Conservation (phyloP, 1,140 invertebrate genomes). For the Trachymyrmex cornetzi region DNA sequence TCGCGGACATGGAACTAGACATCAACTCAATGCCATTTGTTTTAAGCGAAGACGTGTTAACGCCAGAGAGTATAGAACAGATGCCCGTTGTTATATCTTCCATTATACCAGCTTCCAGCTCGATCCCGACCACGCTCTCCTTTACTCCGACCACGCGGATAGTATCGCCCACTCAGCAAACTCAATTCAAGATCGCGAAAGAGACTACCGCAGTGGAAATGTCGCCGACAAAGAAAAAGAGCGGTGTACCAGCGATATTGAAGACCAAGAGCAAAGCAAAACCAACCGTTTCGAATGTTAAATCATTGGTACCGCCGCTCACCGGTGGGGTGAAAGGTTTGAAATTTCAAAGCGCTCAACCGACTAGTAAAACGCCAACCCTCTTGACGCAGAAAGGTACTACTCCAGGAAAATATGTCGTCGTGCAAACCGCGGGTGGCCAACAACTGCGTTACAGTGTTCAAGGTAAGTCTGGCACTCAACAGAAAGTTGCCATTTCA, state of each 20-base stretch:
- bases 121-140: conserved; percentile 66
- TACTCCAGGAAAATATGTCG: conserved; percentile 88
- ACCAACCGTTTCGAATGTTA: conserved; percentile 84
- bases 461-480: conserved; percentile 76
- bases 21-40: conserved; percentile 92
- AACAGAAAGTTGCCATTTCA: conserved; percentile 78
- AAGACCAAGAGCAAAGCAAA: conserved; percentile 84
- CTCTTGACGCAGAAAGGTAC: conserved; percentile 80
- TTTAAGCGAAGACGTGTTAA: conserved; percentile 89
- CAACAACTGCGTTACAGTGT: conserved; percentile 82
- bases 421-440: conserved; percentile 87
- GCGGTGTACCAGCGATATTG: conserved; percentile 82
- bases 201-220: conserved; percentile 53
- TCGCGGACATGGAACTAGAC: conserved; percentile 89
- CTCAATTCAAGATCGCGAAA: conserved; percentile 67
- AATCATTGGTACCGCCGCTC: conserved; percentile 82
- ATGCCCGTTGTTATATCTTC: conserved; percentile 90
- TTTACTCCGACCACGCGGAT: conserved; percentile 75
- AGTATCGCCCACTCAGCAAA: conserved; percentile 68
- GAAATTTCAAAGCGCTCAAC: conserved; percentile 78
- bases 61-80: conserved; percentile 88
- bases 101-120: conserved; percentile 82
- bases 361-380: conserved; percentile 71
- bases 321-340: conserved; percentile 80
- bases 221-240: conserved; percentile 81